These are phyloP conservation scores for Volucella inflata DNA, from an alignment of 2,888 invertebrate genomes.

Conservation along the genomic window DNA sequence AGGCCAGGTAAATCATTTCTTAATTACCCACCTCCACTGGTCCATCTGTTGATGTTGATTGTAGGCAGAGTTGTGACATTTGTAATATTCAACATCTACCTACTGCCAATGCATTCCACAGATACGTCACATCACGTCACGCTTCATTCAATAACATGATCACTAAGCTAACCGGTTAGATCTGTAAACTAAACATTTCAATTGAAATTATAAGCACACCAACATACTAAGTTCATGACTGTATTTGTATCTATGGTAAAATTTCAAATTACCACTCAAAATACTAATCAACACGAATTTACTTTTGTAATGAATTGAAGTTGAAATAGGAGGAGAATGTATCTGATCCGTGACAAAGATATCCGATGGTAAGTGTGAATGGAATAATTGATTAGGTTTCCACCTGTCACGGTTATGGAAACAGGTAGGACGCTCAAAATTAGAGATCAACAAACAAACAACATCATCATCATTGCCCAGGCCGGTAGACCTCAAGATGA, in stretches of 20 bases:
- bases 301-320: constrained; percentile 51
- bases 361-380: constrained; percentile 59
- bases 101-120: not conserved
- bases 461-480: not conserved
- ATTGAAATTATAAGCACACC: constrained; percentile 25
- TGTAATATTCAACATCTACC: not conserved
- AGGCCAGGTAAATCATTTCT: constrained; percentile 49
- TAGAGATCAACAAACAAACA: constrained; percentile 9
- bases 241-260: not conserved
- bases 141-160: constrained; percentile 25
- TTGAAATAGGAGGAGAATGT: constrained; percentile 59
- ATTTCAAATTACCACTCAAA: constrained; percentile 51
- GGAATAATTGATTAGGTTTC: constrained; percentile 50
- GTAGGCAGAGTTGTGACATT: constrained; percentile 13
- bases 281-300: constrained; percentile 59
- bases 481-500: not conserved
- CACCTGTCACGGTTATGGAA: not conserved
- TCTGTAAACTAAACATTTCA: constrained; percentile 9
- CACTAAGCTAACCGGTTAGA: constrained; percentile 4
- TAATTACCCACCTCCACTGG: constrained; percentile 32
- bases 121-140: not conserved
- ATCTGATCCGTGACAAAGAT: constrained; percentile 46
- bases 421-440: not conserved
- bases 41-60: not conserved
- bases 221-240: constrained; percentile 2